Conservation (phyloP, 2,797 vertebrate genomes). For the Macropus fuliginosus region DNA sequence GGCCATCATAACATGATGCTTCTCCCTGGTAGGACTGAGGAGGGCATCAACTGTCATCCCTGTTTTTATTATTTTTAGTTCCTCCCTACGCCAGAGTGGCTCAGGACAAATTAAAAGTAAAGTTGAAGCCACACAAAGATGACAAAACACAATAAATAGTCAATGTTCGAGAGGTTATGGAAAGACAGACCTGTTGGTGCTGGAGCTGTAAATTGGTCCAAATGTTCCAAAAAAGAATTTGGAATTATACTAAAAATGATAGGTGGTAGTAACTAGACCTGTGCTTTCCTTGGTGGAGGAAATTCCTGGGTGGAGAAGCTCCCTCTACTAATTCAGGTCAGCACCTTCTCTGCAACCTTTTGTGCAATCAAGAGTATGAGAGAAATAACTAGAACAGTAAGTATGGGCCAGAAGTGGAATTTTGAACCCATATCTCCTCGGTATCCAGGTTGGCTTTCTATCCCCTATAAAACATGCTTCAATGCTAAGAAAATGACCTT, state of each 20-base stretch:
- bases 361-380: neutral
- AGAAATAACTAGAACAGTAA: neutral
- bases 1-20: neutral
- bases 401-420: neutral
- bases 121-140: neutral
- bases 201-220: neutral
- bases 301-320: neutral
- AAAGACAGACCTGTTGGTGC: neutral
- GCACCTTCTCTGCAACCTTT: neutral
- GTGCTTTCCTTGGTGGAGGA: neutral
- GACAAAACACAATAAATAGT: neutral
- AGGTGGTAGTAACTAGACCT: neutral
- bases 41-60: neutral
- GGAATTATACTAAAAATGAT: neutral
- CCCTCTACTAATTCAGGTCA: neutral
- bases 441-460: neutral
- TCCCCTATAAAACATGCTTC: neutral
- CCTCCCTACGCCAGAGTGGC: neutral
- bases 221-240: neutral
- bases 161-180: neutral
- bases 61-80: neutral
- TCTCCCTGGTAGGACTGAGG: neutral
- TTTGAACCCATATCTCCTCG: neutral
- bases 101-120: neutral
- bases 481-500: neutral